These are phyloP conservation scores for Xiphorhynchus erythropygius DNA, from an alignment of 2,797 vertebrate species.

Conservation along the genomic window DNA sequence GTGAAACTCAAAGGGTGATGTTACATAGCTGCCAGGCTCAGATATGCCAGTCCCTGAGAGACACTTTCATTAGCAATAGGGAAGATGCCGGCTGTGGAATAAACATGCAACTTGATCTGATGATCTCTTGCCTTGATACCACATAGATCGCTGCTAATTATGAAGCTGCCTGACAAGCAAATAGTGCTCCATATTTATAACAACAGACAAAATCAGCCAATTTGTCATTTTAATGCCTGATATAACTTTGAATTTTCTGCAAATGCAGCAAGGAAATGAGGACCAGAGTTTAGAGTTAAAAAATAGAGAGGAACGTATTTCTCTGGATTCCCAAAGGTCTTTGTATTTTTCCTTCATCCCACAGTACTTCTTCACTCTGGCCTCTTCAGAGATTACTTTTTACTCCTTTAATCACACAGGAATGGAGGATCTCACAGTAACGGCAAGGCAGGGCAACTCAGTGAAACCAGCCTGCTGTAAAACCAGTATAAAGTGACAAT, in stretches of 20 bases:
- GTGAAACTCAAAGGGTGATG: conserved; percentile 47
- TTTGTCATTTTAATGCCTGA: conserved; percentile 48
- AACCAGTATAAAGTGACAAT: background rate
- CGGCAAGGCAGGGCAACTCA: background rate
- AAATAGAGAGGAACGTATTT: background rate
- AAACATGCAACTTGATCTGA: conserved; percentile 62
- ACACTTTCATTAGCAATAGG: conserved; percentile 57
- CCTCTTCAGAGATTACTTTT: background rate
- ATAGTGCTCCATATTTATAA: conserved; percentile 55
- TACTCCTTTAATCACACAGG: background rate
- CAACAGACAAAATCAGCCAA: conserved; percentile 55
- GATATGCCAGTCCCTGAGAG: conserved; percentile 52
- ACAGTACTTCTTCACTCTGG: background rate
- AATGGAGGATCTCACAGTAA: background rate
- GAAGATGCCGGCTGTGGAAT: conserved; percentile 40
- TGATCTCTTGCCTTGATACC: conserved; percentile 56
- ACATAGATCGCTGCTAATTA: conserved; percentile 47
- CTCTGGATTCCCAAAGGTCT: background rate
- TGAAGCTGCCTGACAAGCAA: conserved; percentile 57
- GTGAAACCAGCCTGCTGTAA: background rate
- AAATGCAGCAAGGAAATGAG: background rate
- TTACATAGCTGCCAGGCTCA: conserved; percentile 45
- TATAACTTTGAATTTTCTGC: conserved; percentile 45
- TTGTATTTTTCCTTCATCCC: background rate
- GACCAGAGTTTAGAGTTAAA: background rate